Evolutionary conservation across 2,888 invertebrate genomes (phyloP).

Genomic region (Dexiosoma caninum): DNA sequence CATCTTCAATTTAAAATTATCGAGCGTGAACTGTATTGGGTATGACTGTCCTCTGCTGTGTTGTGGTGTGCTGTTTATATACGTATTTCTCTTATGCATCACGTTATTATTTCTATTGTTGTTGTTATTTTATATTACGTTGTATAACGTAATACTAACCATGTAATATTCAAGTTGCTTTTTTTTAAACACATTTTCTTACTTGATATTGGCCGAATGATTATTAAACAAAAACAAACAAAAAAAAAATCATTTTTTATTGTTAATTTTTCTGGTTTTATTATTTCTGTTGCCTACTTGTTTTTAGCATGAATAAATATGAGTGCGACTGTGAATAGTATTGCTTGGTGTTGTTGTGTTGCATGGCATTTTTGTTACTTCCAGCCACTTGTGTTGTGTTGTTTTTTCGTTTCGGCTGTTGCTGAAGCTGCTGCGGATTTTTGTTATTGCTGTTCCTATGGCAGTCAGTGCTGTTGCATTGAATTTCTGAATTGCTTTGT

Average conservation of each 20-base stretch:
- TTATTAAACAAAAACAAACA: too few relatives aligned
- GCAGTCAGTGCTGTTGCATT: constrained; percentile 31
- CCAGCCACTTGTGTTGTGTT: constrained; percentile 13
- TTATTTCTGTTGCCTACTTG: constrained; percentile 21
- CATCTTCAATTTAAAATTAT: too few relatives aligned
- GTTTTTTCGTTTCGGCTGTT: constrained; percentile 17
- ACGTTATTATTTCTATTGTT: neutral
- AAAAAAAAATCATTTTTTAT: too few relatives aligned
- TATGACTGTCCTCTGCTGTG: neutral
- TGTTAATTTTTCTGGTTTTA: constrained; percentile 11
- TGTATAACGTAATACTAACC: constrained; percentile 61
- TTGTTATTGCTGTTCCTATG: constrained; percentile 23
- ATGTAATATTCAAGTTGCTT: constrained; percentile 43
- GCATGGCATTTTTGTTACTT: constrained; percentile 22
- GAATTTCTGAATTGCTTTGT: constrained; percentile 60
- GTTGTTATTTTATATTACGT: constrained; percentile 42
- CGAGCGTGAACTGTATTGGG: too few relatives aligned
- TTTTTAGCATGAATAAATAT: constrained; percentile 1
- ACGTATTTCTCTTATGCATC: constrained; percentile 34
- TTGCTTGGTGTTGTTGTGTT: neutral
- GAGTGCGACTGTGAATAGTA: neutral
- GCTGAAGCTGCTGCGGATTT: constrained; percentile 15
- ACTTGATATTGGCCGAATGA: neutral
- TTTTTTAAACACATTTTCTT: constrained; percentile 6
- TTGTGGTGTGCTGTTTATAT: constrained; percentile 1